Percentiles rank a stretch among this genome's conserved stretches.
phyloP scores from a whole-genome alignment of 2,113 vertebrate species.

The Pagrus major region DNA sequence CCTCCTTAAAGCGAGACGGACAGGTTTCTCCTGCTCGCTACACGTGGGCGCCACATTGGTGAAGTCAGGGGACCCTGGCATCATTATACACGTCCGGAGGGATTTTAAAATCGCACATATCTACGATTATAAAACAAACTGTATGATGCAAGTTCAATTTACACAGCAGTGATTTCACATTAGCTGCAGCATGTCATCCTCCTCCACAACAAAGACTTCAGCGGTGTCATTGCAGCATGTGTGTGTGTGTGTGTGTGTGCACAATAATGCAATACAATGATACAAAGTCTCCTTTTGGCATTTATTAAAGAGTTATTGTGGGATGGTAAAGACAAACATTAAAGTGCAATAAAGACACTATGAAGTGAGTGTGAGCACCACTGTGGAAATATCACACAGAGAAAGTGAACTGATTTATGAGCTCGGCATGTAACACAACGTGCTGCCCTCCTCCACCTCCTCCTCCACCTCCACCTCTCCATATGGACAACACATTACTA shows the following conservation, averaged over 20 bases:
- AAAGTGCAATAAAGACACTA: neutral
- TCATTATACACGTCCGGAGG: no score
- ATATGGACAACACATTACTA: conserved; percentile 8
- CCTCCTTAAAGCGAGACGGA: conserved; percentile 50
- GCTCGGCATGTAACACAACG: neutral
- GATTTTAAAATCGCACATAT: no score
- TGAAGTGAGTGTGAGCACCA: neutral
- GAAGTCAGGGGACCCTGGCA: conserved; percentile 9
- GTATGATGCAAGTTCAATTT: neutral
- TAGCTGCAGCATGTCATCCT: no score
- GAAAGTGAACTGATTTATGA: conserved; percentile 35
- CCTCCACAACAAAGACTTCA: neutral
- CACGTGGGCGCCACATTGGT: conserved; percentile 42
- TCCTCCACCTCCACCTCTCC: neutral
- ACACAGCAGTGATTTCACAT: neutral
- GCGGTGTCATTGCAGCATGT: neutral
- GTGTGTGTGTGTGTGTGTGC: no score
- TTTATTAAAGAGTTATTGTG: neutral
- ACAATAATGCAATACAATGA: neutral
- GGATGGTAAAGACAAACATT: neutral
- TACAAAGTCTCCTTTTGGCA: neutral
- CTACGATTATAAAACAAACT: no score
- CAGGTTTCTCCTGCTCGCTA: conserved; percentile 62
- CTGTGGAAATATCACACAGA: neutral
- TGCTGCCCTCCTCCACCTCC: neutral